Evolutionary conservation across 2,113 vertebrate genomes (phyloP), one percentile per base, ranked within the genome.

Genomic region (Tiliqua scincoides): DNA sequence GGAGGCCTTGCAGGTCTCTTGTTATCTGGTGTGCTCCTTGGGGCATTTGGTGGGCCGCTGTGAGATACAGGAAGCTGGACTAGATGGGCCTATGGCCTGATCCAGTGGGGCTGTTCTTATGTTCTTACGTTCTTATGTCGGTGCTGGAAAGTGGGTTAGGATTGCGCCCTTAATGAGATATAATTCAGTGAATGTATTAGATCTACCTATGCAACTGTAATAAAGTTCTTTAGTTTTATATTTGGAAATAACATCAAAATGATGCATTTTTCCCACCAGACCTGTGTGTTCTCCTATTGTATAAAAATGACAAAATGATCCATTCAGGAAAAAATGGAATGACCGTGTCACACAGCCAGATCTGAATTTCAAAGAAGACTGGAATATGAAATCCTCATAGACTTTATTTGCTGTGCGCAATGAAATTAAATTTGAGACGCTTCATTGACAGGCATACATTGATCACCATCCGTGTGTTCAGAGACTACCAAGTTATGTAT

Each of bases 381-480:
- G 48, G 37, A 54, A 61, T 48, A 57, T 88, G 57, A 65, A 83
- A 59, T 40, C 83, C 67, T 88, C n/a, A 62, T 79, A 76, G 67
- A 83, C 68, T 88, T 79, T 79, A 79, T 84, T 79, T 88, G 65
- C 81, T 83, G 67, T 25, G 23, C 52, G 86, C 86, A 72, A 30
- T 79, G 82, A 83, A 88, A 84, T 88, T 88, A 79, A 83, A 73
- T 83, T 78, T 72, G 61, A 79, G 74, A 83, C 67, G 62, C 73
- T 48, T 59, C 37, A 54, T 43, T 83, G 81, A 43, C 74, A 83
- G 32, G 40, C 57, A 30, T 40, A 72, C 67, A 72, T 83, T 79
- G 72, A 88, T 83, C 86, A 83, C 57, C 40, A 37, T 65, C 54
- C 62, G 21, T 37, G 65, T 72, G 54, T 61, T 72, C 80, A 52